phyloP scores from a whole-genome alignment of 1,140 invertebrate species.

The Laupala kohalensis region DNA sequence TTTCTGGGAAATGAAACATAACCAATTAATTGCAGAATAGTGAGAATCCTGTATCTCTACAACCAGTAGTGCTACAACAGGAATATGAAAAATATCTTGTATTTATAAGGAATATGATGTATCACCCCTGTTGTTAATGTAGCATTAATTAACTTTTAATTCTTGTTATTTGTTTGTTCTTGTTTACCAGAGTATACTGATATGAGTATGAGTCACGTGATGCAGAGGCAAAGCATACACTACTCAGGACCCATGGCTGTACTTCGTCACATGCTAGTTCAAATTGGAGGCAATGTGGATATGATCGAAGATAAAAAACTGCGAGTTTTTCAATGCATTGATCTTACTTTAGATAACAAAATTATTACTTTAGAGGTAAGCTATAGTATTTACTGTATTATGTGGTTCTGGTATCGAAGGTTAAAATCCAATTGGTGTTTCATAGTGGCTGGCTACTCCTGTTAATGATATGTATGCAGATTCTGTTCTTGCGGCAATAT shows the following conservation, averaged over 20 bases:
- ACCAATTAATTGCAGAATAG: no score
- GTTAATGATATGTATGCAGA: conserved; percentile 98
- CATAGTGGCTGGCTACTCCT: conserved; percentile 83
- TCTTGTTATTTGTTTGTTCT: no score
- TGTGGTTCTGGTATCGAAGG: not conserved
- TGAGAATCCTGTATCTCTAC: no score
- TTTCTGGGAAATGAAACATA: no score
- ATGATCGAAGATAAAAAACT: conserved; percentile 58
- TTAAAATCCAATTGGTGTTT: conserved; percentile 5
- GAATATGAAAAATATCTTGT: not conserved
- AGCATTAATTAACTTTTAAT: not conserved
- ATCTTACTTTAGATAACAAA: conserved; percentile 69
- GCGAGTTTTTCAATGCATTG: conserved; percentile 64
- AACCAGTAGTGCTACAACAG: not conserved
- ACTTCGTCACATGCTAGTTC: conserved; percentile 69
- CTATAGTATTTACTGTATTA: no score
- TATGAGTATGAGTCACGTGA: conserved; percentile 81
- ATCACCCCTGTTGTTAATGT: no score
- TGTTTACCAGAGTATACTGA: conserved; percentile 96
- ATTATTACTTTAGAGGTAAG: conserved; percentile 71
- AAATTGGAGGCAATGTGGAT: conserved; percentile 71
- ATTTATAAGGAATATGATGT: not conserved
- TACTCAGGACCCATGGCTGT: conserved; percentile 67
- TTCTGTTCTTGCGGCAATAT: conserved; percentile 70
- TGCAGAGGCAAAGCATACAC: conserved; percentile 77